A percentile compares a stretch with the other conserved stretches of the same genome.
Conservation (phyloP, 2,888 invertebrate species). For the Meteorus cinctellus region DNA sequence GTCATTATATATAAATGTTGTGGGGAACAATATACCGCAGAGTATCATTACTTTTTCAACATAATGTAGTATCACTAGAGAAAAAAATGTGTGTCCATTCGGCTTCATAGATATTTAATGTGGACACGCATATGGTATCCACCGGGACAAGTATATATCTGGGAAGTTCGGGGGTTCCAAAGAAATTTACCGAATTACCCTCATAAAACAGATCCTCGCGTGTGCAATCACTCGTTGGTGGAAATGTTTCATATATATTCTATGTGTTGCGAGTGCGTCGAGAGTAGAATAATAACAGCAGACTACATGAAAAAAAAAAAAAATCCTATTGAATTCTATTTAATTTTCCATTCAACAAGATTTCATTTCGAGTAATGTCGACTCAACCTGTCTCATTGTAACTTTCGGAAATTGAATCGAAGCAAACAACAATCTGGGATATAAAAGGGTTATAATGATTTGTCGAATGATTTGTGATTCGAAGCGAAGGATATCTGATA, state of each 20-base stretch:
- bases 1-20: constrained; percentile 45
- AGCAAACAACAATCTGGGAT: no score
- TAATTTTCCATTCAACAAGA: no score
- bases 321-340: background rate
- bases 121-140: constrained; percentile 35
- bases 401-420: no score
- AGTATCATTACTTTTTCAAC: constrained; percentile 7
- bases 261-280: background rate
- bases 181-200: constrained; percentile 45
- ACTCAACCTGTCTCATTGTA: no score
- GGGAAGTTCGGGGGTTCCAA: constrained; percentile 37
- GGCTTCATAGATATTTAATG: constrained; percentile 48
- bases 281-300: background rate
- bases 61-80: background rate
- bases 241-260: background rate
- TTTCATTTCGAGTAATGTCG: no score
- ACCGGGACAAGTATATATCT: constrained; percentile 31
- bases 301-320: background rate
- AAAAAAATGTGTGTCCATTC: constrained; percentile 47
- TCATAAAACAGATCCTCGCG: constrained; percentile 45
- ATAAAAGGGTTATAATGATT: no score
- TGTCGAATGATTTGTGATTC: no score
- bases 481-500: no score
- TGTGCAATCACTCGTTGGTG: constrained; percentile 44
- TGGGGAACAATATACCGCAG: constrained; percentile 1